Evolutionary conservation across 2,888 invertebrate genomes (phyloP), one percentile per base, ranked within the genome.

Genomic region (Pheosia tremula): DNA sequence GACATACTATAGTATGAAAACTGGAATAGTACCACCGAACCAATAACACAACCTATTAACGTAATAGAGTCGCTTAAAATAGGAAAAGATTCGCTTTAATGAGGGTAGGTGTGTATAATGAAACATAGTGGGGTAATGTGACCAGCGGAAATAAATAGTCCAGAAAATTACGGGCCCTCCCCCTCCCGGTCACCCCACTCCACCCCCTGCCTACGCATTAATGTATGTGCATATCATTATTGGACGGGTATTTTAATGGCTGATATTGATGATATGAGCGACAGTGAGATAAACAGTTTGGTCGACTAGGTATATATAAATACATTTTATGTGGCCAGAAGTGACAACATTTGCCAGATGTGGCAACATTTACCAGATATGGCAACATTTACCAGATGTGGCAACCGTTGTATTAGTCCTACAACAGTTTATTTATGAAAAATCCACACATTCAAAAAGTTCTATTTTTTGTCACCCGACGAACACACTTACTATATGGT

Each of bases 121-220:
- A 76, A 78, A 77, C 73, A 77, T 78, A 78, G 69, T 72, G 74
- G 74, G 78, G 79, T 85, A 85, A 83, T 84, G 84, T 77, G 82
- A 83, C 85, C 84, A 81, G 78, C 72, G 74, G 80, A 83, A 85
- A 86, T 86, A 87, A 87, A 87, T 86, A 86, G 85, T 84, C 84
- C 86, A 84, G 86, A 85, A 87, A 86, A 86, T 86, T 86, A 81
- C 85, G 76, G 74, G 57, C 66, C 43, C 63, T 63, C 65, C 61
- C 62, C 57, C 45, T 53, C 56, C 52, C 61, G 24, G 43, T 38
- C 57, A 56, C 63, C 58, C 41, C 61, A 39, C 62, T 41, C 62
- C 60, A 63, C 38, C 39, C 41, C 4, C 58, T 59, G 50, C 64
- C 60, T 66, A 66, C 69, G 66, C 36, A 69, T 71, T 66, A 66